Evolutionary conservation across 2,797 vertebrate genomes (phyloP), one percentile per base, ranked within the genome.

Genomic region (Amblyraja radiata): DNA sequence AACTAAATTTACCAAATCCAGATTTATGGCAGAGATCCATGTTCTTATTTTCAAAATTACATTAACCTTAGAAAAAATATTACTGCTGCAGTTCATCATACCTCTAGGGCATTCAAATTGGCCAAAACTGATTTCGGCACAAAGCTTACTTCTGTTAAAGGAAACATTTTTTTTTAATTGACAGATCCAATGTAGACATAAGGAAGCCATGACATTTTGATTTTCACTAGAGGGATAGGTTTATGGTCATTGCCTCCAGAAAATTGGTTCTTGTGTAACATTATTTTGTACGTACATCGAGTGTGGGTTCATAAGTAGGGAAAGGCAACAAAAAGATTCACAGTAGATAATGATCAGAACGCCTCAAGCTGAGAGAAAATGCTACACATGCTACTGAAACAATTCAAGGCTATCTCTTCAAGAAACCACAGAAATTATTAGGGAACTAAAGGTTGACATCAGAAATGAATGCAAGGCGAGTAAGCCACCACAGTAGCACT

Each of bases 141-240:
- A 88, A 88, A 88, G 84, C 84, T 88, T 88, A 88, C 61, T 88
- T 88, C 84, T 88, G 84, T 88, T 88, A 88, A 88, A 68, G 61
- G 84, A 36, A 65, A 21, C 61, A 68, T 68, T 46, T 46, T 46
- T 46, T 46, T 46, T 65, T 36, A 88, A 88, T 68, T 88, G 84
- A 68, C 61, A n/a, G 61, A 88, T 88, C n/a, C 65, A 84, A 88
- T 88, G 84, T 32, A 68, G 84, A 88, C 84, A 28, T 68, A 88
- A 88, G 61, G 61, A 88, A 88, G 84, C 84, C 84, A 68, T 88
- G 68, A 68, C 84, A 88, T 88, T 88, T 88, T 88, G 84, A 65
- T 32, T 88, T 88, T 65, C 84, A 88, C 61, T 68, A 21, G 13
- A 36, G n/a, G 18, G 84, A 32, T 68, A n/a, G 16, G n/a, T 68